Evolutionary conservation across 1,140 invertebrate species (phyloP), one percentile per base, ranked within the genome.

Genomic region (Antheraea mylitta): DNA sequence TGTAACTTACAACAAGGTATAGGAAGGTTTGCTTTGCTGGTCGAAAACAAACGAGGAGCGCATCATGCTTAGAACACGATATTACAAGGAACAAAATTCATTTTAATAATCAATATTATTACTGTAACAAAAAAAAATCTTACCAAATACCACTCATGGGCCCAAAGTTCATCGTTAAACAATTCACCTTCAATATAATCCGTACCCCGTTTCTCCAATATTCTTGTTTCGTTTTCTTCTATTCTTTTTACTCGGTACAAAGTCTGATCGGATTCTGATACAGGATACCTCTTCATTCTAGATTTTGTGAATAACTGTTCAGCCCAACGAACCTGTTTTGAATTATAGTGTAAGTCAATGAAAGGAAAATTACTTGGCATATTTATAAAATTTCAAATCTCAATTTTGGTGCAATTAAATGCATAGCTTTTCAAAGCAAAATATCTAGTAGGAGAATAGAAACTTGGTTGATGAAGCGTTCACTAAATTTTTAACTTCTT

Each of bases 61-160:
- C n/a, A n/a, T n/a, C n/a, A n/a, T n/a, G n/a, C n/a, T n/a, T n/a
- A n/a, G n/a, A n/a, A n/a, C n/a, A n/a, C n/a, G n/a, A n/a, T n/a
- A n/a, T n/a, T n/a, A n/a, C n/a, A n/a, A n/a, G n/a, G n/a, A n/a
- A n/a, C n/a, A n/a, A n/a, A n/a, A n/a, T n/a, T n/a, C n/a, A n/a
- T n/a, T n/a, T n/a, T 7, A 59, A 18, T 18, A 42, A 42, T 42
- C 3, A 42, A 42, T 8, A 42, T 9, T 42, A 9, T 8, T 9
- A 42, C 1, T 30, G 0, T 18, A 45, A 18, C 7, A 10, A 22
- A n/a, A 8, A 18, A 64, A n/a, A 18, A 13, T 60, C 94, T 93
- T 94, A 98, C 97, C 95, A 98, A 93, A 92, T 99, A 99, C 98
- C 98, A 99, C 89, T 99, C 95, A 74, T 97, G 94, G 48, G 93